Evolutionary conservation across 1,140 invertebrate genomes (phyloP), one percentile per base, ranked within the genome.

Genomic region (Lepidotrigona ventralis): DNA sequence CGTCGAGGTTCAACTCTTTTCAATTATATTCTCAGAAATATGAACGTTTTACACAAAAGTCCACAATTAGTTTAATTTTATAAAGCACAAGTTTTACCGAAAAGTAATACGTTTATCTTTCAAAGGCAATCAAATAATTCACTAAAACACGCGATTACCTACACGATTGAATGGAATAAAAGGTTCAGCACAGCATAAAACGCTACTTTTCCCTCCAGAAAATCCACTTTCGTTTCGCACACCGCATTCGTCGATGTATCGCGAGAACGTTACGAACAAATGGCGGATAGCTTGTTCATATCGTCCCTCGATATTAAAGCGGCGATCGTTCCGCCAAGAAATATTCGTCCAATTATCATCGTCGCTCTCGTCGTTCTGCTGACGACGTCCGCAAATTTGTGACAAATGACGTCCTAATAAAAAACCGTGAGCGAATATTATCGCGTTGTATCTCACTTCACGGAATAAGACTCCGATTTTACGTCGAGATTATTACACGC

Each of bases 291-390:
- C 14, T 64, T 21, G 15, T n/a, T 26, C 60, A 12, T 66, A 64
- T 53, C 33, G 11, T 23, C 26, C 17, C 54, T 23, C 39, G 8
- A 60, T 17, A 4, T 63, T 26, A 60, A 39, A 71, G 21, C 33
- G 12, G 1, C 53, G 60, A 80, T 80, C 33, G 39, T 58, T 53
- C 19, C 53, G 0, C 46, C 21, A 14, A n/a, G 56, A 73, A 63
- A 80, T 80, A 73, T 63, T 73, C 53, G 26, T 29, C 15, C 78
- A 79, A 71, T 79, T 79, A 79, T 79, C 68, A 23, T 33, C 23
- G 26, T 51, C 46, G 26, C 19, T 53, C 33, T 14, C 17, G 9
- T 2, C 29, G 23, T 66, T 11, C 17, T 21, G 26, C 29, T 33
- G 14, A 6, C 29, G 29, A 79, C 46, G 33, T 11, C 1, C 39